A percentile compares a stretch with the other conserved stretches of the same genome.
phyloP scores from a whole-genome alignment of 1,140 invertebrate genomes.

The Drosophila parabipectinata region DNA sequence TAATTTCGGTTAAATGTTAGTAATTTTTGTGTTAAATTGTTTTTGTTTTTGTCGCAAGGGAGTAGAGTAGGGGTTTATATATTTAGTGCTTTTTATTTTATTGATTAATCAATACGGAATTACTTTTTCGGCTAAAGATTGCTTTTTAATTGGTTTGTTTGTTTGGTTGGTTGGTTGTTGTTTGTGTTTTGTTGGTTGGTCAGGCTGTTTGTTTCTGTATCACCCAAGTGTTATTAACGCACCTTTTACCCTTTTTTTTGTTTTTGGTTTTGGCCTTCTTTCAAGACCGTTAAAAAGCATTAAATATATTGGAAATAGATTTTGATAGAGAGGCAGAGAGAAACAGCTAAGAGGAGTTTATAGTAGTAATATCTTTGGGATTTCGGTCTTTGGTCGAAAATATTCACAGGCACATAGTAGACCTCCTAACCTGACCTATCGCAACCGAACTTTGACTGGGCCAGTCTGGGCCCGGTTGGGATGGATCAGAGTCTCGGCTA shows the following conservation, averaged over 20 bases:
- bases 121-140: conserved; percentile 67
- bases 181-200: conserved; percentile 47
- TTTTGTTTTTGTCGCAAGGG: conserved; percentile 28
- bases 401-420: conserved; percentile 23
- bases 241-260: conserved; percentile 59
- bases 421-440: conserved; percentile 9
- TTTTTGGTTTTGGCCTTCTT: conserved; percentile 6
- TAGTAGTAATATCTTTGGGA: conserved; percentile 18
- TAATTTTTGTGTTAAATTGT: conserved; percentile 70
- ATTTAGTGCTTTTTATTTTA: conserved; percentile 84
- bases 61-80: conserved; percentile 41
- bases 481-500: background rate
- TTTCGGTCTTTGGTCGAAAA: conserved; percentile 44
- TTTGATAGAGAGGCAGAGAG: conserved; percentile 31
- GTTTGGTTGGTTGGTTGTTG: conserved; percentile 37
- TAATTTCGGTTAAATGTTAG: conserved; percentile 82
- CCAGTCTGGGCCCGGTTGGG: background rate
- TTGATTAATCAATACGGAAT: conserved; percentile 78
- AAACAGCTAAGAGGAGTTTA: conserved; percentile 42
- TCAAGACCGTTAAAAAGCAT: conserved; percentile 64
- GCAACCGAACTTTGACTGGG: conserved; percentile 1
- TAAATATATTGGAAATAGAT: conserved; percentile 65
- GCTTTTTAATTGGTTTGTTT: conserved; percentile 73
- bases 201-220: conserved; percentile 43
- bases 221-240: conserved; percentile 74